A percentile compares a stretch with the other conserved stretches of the same genome.
These are phyloP conservation scores for Ancistrus triradiatus DNA, from an alignment of 2,113 vertebrate genomes.

Conservation along the genomic window DNA sequence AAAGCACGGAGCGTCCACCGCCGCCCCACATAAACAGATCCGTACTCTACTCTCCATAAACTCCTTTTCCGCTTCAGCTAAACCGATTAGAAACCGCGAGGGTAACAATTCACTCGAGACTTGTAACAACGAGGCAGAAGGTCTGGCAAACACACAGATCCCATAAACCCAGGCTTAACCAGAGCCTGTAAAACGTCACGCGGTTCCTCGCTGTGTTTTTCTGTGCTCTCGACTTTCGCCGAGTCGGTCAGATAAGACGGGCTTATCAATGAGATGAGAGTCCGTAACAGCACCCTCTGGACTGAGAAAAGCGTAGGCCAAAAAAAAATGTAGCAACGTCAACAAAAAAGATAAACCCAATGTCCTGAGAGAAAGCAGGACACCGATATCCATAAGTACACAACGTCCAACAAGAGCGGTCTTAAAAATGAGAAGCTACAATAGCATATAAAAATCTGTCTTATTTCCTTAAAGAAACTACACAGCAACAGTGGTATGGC, in stretches of 20 bases:
- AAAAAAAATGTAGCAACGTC: not conserved
- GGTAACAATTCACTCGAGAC: not conserved
- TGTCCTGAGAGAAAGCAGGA: not conserved
- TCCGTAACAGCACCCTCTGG: constrained; percentile 9
- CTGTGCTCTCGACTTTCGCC: not conserved
- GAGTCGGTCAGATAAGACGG: constrained; percentile 6
- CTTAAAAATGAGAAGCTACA: too few relatives aligned
- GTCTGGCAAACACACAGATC: not conserved
- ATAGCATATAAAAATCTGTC: too few relatives aligned
- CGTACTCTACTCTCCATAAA: too few relatives aligned
- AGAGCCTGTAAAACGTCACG: not conserved
- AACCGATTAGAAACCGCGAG: not conserved
- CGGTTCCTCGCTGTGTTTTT: constrained; percentile 9
- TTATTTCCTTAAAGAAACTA: too few relatives aligned
- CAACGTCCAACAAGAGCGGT: too few relatives aligned
- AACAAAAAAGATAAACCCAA: not conserved
- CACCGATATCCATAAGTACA: too few relatives aligned
- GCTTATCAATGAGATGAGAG: constrained; percentile 9
- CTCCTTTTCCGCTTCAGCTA: constrained; percentile 7
- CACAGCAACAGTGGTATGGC: too few relatives aligned
- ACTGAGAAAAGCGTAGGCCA: not conserved
- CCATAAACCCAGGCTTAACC: not conserved
- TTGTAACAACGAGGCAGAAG: not conserved
- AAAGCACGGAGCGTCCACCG: too few relatives aligned
- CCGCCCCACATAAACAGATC: too few relatives aligned